Evolutionary conservation across 2,113 vertebrate species (phyloP), one percentile per base, ranked within the genome.

Genomic region (Platichthys flesus): DNA sequence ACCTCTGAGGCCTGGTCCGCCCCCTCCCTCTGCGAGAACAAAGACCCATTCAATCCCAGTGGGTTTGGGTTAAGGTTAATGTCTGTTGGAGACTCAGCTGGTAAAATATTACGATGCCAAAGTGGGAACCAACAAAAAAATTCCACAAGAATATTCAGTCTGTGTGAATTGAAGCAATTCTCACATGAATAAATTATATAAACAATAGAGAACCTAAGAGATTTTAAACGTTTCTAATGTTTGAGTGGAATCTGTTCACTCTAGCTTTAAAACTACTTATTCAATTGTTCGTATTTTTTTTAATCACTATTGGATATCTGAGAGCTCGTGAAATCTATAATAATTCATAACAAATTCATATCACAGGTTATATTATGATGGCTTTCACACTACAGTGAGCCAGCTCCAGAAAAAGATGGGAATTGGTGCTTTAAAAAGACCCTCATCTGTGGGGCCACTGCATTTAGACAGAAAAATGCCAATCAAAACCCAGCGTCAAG

Each of bases 1-100:
- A 61, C 77, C 93, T 94, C 85, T 94, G 94, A 92, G 94, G 95
- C 45, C 83, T 26, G 0, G 0, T 87, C 77, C 95, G 47, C 74
- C 75, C 66, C 77, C 74, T 64, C 60, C 67, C 21, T 57, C 54
- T 58, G 59, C 23, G 67, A 63, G 59, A 81, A 85, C 70, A 83
- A 12, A 62, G 64, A 4, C 47, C 37, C 2, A 49, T 81, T 82
- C 65, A 76, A 58, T 71, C 23, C 71, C 45, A 67, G 49, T 12
- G 47, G 18, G n/a, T 54, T 21, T n/a, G n/a, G n/a, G 7, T 79
- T 9, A 58, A 51, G 15, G 47, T 26, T 56, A 67, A 52, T 56
- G 26, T 40, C 20, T 1, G 45, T 15, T 57, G 13, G 18, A 49
- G 14, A 18, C 16, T 15, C 16, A 18, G 15, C 16, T 49, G 35